phyloP scores from a whole-genome alignment of 53 echinoderm and acorn worm species.

The Patiria pectinifera region DNA sequence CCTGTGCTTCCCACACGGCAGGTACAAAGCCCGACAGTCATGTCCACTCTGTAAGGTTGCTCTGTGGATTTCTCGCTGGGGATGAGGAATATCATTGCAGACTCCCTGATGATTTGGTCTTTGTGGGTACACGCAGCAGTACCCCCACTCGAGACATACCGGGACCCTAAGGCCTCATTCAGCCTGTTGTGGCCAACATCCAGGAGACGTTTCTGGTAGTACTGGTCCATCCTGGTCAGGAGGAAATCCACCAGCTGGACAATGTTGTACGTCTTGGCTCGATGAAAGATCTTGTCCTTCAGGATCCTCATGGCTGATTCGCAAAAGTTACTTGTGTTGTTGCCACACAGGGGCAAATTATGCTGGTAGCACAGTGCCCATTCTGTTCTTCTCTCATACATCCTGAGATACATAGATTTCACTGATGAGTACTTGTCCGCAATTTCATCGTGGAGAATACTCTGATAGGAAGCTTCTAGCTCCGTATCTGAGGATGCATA shows the following conservation, averaged over 20 bases:
- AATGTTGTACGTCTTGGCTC: slow-evolving; percentile 56
- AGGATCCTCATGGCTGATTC: slow-evolving; percentile 67
- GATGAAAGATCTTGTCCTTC: slow-evolving; percentile 68
- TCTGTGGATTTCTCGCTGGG: slow-evolving; percentile 44
- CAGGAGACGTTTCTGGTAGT: slow-evolving; percentile 64
- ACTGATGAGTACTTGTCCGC: slow-evolving; percentile 59
- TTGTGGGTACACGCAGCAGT: slow-evolving; percentile 6
- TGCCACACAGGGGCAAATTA: slow-evolving; percentile 41
- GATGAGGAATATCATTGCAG: slow-evolving; percentile 53
- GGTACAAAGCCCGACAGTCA: slow-evolving; percentile 73
- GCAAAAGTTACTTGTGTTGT: slow-evolving; percentile 62
- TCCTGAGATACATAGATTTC: slow-evolving; percentile 37
- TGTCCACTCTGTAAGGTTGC: slow-evolving; percentile 52
- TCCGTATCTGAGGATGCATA: slow-evolving; percentile 48
- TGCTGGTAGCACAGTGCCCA: slow-evolving; percentile 69
- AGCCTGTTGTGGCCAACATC: slow-evolving; percentile 69
- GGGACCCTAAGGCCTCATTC: slow-evolving; percentile 35
- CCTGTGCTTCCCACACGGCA: slow-evolving; percentile 60
- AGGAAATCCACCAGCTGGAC: slow-evolving; percentile 75
- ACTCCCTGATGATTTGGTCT: slow-evolving; percentile 47
- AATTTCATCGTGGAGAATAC: slow-evolving; percentile 41
- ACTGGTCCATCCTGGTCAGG: slow-evolving; percentile 59
- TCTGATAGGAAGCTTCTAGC: slow-evolving; percentile 47
- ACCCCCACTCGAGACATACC: slow-evolving; percentile 44
- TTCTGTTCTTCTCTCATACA: slow-evolving; percentile 54